Evolutionary conservation across 2,113 vertebrate species (phyloP).

Genomic region (Bujurquina vittata): DNA sequence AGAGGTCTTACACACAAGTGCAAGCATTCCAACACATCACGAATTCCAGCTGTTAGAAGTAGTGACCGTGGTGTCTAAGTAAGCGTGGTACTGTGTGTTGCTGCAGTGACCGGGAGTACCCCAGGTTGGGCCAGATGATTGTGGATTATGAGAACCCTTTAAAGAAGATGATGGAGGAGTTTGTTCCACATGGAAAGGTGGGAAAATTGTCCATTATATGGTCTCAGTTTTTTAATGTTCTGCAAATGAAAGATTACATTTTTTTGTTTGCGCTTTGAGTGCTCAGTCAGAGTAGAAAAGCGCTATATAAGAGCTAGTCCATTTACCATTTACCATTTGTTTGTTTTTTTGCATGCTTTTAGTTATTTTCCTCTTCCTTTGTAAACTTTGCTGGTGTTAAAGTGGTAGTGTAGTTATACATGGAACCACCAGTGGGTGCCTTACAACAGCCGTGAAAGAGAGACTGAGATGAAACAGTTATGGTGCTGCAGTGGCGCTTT

Average conservation of each 20-base stretch:
- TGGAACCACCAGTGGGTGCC: too few species aligned
- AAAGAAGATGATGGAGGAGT: slow-evolving; percentile 99
- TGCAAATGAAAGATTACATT: not conserved
- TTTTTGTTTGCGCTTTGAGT: too few species aligned
- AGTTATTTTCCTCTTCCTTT: too few species aligned
- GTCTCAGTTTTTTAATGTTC: rapidly evolving
- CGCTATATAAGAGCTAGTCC: too few species aligned
- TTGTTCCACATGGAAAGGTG: slow-evolving; percentile 98
- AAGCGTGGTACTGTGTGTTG: slow-evolving; percentile 5
- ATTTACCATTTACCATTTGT: too few species aligned
- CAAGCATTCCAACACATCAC: not conserved
- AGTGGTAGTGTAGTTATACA: too few species aligned
- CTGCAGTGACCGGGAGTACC: slow-evolving; percentile 94
- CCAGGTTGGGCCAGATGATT: slow-evolving; percentile 98
- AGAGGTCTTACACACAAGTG: not conserved
- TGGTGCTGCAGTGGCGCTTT: too few species aligned
- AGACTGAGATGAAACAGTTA: too few species aligned
- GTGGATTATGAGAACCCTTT: slow-evolving; percentile 98
- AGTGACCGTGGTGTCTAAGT: not conserved
- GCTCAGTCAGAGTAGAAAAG: too few species aligned
- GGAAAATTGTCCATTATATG: rapidly evolving
- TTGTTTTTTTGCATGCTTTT: too few species aligned
- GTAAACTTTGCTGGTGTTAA: too few species aligned
- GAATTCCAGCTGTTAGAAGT: not conserved
- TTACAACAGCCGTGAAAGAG: too few species aligned